Conservation (phyloP, 1,140 invertebrate genomes). For the Drusus annulatus region DNA sequence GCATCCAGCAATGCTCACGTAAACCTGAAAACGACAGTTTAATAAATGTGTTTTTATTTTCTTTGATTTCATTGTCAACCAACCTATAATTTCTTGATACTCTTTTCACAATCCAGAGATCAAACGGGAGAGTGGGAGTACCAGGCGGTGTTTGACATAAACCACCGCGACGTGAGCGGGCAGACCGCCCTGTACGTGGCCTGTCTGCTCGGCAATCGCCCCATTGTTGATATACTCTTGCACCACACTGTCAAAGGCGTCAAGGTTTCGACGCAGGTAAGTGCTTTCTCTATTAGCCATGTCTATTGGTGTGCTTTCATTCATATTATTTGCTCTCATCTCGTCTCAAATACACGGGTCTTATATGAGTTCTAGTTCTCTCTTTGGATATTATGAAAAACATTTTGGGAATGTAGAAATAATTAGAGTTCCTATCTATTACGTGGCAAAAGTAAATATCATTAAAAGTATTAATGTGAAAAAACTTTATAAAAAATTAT, state of each 20-base stretch:
- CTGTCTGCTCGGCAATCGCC: conserved; percentile 86
- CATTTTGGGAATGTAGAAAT: too few relatives aligned
- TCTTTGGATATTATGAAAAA: too few relatives aligned
- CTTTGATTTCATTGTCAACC: not conserved
- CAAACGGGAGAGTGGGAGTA: conserved; percentile 85
- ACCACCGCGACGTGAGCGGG: conserved; percentile 90
- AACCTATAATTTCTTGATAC: conserved; percentile 2
- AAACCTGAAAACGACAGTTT: too few relatives aligned
- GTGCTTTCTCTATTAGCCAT: not conserved
- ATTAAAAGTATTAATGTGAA: too few relatives aligned
- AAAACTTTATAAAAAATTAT: too few relatives aligned
- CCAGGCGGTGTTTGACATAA: conserved; percentile 90
- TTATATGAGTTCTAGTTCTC: too few relatives aligned
- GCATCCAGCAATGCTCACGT: too few relatives aligned
- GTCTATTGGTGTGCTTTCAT: not conserved
- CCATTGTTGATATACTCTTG: conserved; percentile 85
- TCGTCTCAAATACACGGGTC: too few relatives aligned
- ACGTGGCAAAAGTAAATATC: too few relatives aligned
- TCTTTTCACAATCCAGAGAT: conserved; percentile 72
- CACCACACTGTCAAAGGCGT: conserved; percentile 65
- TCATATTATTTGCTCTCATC: conserved; percentile 14
- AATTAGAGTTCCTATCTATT: too few relatives aligned
- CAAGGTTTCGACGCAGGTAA: conserved; percentile 51
- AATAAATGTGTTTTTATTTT: too few relatives aligned
- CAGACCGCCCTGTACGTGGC: conserved; percentile 93